Evolutionary conservation across 1,140 invertebrate species (phyloP), one percentile per base, ranked within the genome.

Genomic region (Drosophila nigromelanica): DNA sequence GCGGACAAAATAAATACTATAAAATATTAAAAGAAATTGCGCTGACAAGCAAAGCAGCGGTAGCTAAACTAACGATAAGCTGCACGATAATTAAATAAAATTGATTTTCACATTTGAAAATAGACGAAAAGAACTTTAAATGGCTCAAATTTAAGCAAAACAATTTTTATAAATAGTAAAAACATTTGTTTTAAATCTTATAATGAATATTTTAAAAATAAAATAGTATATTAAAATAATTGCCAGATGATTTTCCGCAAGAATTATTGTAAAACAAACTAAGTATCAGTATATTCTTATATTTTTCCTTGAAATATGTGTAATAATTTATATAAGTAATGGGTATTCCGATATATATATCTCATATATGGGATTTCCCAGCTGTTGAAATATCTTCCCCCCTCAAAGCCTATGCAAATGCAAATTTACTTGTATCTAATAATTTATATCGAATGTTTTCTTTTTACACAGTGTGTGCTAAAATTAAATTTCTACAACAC

Each of bases 21-120:
- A 43, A 76, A 76, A 72, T 76, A 72, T 72, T 76, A 51, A 59
- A 61, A 55, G 68, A 48, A 72, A 72, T 72, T 58, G 67, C 64
- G 43, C 39, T 40, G 50, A 45, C 43, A 51, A 56, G 55, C 47
- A 68, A 18, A 27, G 27, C 27, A 27, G 6, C 5, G 5, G 27
- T 27, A 27, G 45, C 40, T 37, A 12, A 45, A 67, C 55, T 55
- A 35, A 30, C 43, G 63, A 39, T 35, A 59, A 47, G 55, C 48
- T 59, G 55, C 60, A 71, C 18, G 68, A 15, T 39, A 50, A 59
- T 15, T 4, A 27, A 56, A 39, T 7, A 35, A 35, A 27, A 24
- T 4, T 21, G 21, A 27, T 27, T 27, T 27, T 27, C 27, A 5
- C 27, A 27, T 27, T 27, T 27, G 27, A 27, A 6, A 27, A 27